Evolutionary conservation across 2,797 vertebrate genomes (phyloP).

Genomic region (Sciurus vulgaris): DNA sequence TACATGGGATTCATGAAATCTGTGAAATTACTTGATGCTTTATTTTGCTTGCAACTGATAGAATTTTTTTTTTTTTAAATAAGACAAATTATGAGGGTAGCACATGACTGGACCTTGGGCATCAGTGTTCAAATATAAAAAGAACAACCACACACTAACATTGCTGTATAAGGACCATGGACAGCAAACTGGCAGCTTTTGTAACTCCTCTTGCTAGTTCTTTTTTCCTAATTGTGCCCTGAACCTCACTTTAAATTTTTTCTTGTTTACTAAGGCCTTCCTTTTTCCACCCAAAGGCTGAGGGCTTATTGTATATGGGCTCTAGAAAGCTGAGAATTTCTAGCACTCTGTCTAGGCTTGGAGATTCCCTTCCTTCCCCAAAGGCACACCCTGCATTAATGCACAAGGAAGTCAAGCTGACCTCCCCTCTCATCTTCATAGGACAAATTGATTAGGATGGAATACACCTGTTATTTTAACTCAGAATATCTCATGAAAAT

Average conservation of each 20-base stretch:
- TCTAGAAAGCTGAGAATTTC: conserved; percentile 9
- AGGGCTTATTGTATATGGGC: background rate
- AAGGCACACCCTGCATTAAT: background rate
- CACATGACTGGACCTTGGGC: background rate
- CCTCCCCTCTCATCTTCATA: conserved; percentile 5
- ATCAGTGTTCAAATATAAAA: background rate
- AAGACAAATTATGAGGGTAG: background rate
- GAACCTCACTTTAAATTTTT: background rate
- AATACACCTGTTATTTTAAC: background rate
- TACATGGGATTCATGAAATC: background rate
- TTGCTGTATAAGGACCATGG: background rate
- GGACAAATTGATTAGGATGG: background rate
- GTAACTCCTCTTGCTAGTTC: rapidly evolving
- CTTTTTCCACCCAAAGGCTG: background rate
- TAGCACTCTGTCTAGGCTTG: background rate
- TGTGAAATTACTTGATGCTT: conserved; percentile 27
- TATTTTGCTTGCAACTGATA: background rate
- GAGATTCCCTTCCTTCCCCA: conserved; percentile 44
- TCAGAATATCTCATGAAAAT: conserved; percentile 51
- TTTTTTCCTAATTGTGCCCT: background rate
- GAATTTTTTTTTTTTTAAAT: conserved; percentile 21
- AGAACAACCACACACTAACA: background rate
- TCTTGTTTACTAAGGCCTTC: background rate
- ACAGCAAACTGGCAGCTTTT: rapidly evolving
- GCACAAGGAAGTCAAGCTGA: conserved; percentile 35